Evolutionary conservation across 2,113 vertebrate species (phyloP).

Genomic region (Pao palembangensis): DNA sequence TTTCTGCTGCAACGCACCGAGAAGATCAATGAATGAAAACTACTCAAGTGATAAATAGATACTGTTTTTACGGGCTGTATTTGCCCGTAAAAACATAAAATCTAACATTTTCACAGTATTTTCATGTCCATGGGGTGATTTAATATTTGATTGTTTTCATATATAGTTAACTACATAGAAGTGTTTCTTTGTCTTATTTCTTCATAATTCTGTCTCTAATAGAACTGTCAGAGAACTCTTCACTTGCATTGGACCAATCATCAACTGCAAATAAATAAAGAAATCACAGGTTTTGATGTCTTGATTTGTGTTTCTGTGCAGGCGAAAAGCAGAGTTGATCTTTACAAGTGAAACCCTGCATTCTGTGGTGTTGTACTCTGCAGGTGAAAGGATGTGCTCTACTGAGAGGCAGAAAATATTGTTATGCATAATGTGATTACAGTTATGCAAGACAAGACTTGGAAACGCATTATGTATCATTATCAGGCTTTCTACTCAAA

Average conservation of each 20-base stretch:
- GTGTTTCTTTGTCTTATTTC: too few species aligned
- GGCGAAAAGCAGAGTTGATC: too few species aligned
- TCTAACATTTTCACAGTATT: background rate
- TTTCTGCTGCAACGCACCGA: background rate
- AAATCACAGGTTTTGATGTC: too few species aligned
- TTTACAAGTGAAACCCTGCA: conserved; percentile 30
- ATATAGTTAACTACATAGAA: too few species aligned
- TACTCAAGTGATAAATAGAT: background rate
- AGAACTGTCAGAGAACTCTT: too few species aligned
- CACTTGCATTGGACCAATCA: too few species aligned
- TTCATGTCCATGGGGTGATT: too few species aligned
- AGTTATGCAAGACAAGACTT: conserved; percentile 36
- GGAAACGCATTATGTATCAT: conserved; percentile 44
- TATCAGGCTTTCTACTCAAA: conserved; percentile 40
- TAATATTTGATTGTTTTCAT: too few species aligned
- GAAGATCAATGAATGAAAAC: background rate
- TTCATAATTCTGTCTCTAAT: too few species aligned
- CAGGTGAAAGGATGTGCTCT: conserved; percentile 33
- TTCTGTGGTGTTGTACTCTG: conserved; percentile 27
- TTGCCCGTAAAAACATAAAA: conserved; percentile 20
- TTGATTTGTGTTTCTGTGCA: too few species aligned
- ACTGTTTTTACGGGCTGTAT: conserved; percentile 10
- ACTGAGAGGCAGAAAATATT: background rate
- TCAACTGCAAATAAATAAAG: too few species aligned
- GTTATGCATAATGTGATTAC: conserved; percentile 62